These are phyloP conservation scores for Actinostola sp. DNA, from an alignment of 92 coral and sea anemone genomes.

Conservation along the genomic window DNA sequence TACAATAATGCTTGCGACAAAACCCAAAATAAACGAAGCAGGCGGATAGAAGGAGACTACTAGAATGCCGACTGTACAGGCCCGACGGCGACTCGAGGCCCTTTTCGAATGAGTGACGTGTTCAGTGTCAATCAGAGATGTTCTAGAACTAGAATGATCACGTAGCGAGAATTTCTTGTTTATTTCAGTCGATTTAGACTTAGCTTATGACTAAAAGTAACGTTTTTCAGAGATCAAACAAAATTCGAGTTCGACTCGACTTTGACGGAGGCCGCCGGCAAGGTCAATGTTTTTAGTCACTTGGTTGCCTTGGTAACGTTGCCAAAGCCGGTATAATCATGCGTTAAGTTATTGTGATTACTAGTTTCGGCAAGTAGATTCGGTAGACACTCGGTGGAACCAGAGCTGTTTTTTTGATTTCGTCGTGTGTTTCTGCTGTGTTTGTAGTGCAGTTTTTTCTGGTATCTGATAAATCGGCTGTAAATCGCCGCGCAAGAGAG, in stretches of 20 bases:
- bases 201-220: too few relatives aligned
- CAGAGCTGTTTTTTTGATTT: neutral
- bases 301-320: constrained; percentile 27
- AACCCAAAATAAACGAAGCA: too few relatives aligned
- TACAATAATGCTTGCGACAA: too few relatives aligned
- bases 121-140: neutral
- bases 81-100: neutral
- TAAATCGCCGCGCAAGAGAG: neutral
- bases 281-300: constrained; percentile 16
- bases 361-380: too few relatives aligned
- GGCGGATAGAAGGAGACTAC: too few relatives aligned
- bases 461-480: neutral
- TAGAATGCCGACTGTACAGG: too few relatives aligned
- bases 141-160: constrained; percentile 4
- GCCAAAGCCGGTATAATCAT: constrained; percentile 24
- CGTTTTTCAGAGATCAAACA: too few relatives aligned
- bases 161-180: neutral
- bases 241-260: neutral
- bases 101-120: constrained; percentile 7
- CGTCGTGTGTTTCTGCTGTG: neutral
- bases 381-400: constrained; percentile 9
- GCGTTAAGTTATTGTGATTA: constrained; percentile 19
- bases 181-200: neutral
- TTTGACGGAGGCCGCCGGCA: neutral
- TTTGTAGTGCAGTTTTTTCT: neutral